phyloP scores from a whole-genome alignment of 1,140 invertebrate genomes.

The Nephotettix cincticeps region DNA sequence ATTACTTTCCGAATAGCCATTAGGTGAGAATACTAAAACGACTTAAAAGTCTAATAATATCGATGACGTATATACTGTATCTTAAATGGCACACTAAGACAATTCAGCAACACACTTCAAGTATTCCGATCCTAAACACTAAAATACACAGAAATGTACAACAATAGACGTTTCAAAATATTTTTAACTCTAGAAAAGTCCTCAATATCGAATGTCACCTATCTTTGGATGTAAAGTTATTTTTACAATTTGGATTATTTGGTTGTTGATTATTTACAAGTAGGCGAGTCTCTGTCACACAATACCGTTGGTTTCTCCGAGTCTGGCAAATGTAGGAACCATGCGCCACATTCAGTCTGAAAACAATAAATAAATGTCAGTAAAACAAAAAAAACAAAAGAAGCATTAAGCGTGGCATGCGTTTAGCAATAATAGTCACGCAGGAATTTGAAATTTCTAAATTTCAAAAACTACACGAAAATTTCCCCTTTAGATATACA shows the following conservation, averaged over 20 bases:
- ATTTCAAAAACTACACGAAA: background rate
- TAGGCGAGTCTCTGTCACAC: background rate
- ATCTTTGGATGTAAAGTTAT: constrained; percentile 14
- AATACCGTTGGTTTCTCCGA: background rate
- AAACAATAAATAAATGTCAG: background rate
- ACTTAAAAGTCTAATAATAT: constrained; percentile 1
- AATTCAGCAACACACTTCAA: constrained; percentile 4
- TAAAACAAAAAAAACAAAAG: background rate
- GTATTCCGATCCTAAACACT: background rate
- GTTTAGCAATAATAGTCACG: background rate
- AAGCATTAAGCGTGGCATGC: background rate
- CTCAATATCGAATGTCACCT: background rate
- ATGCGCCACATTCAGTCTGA: constrained; percentile 16
- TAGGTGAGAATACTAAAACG: background rate
- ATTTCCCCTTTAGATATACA: too few relatives aligned
- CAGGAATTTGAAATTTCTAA: background rate
- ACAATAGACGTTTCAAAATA: constrained; percentile 11
- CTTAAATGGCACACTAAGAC: constrained; percentile 14
- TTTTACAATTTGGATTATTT: constrained; percentile 21
- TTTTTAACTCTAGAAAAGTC: background rate
- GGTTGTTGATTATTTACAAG: constrained; percentile 3
- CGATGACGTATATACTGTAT: constrained; percentile 4
- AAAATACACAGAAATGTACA: constrained; percentile 13
- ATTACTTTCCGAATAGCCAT: background rate
- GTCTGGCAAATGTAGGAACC: background rate